These are phyloP conservation scores for Labeo rohita DNA, from an alignment of 2,113 vertebrate species.

Conservation along the genomic window DNA sequence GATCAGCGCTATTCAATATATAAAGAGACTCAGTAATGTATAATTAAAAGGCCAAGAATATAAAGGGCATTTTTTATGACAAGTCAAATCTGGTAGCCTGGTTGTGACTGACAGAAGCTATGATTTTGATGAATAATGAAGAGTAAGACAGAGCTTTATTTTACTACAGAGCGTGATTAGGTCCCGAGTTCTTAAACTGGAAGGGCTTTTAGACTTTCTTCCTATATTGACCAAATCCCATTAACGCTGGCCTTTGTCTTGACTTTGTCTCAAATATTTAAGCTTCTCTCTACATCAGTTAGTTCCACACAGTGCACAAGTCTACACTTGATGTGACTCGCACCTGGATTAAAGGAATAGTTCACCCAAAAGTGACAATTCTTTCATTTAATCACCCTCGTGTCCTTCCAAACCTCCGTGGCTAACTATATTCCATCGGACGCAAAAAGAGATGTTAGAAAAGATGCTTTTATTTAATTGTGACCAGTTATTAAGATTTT, in stretches of 20 bases:
- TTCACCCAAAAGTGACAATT: background rate
- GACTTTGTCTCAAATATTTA: slow-evolving; percentile 20
- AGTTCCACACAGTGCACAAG: background rate
- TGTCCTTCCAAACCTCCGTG: background rate
- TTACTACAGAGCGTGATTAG: slow-evolving; percentile 56
- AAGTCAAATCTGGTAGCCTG: slow-evolving; percentile 40
- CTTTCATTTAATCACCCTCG: background rate
- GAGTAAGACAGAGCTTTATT: slow-evolving; percentile 51
- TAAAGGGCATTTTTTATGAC: slow-evolving; percentile 57
- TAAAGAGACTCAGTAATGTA: slow-evolving; percentile 56
- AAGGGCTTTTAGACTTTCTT: background rate
- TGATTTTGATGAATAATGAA: slow-evolving; percentile 64
- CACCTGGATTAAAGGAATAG: background rate
- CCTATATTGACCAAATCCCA: slow-evolving; percentile 27
- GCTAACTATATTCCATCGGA: background rate
- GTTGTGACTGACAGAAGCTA: slow-evolving; percentile 57
- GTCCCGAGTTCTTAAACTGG: slow-evolving; percentile 37
- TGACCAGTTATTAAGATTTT: no score
- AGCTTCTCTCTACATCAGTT: slow-evolving; percentile 1
- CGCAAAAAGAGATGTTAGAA: background rate
- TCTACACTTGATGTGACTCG: background rate
- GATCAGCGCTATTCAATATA: slow-evolving; percentile 61
- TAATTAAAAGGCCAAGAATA: slow-evolving; percentile 57
- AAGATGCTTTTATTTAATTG: background rate
- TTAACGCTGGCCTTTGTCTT: slow-evolving; percentile 36